Evolutionary conservation across 1,140 invertebrate species (phyloP).

Genomic region (Tachypleus tridentatus): DNA sequence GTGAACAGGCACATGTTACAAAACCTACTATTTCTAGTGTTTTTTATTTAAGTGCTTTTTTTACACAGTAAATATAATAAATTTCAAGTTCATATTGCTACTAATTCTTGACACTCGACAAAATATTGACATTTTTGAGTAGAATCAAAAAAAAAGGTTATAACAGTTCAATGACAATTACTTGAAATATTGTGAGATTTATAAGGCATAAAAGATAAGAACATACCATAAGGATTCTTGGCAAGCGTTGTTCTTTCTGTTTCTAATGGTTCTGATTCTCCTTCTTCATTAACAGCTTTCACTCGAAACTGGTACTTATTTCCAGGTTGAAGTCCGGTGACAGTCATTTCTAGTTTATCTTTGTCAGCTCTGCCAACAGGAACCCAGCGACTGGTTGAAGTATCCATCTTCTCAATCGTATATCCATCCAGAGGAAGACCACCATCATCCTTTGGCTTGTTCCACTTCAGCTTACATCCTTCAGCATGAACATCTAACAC

Average conservation of each 20-base stretch:
- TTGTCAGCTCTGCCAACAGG: conserved; percentile 55
- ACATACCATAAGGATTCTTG: conserved; percentile 69
- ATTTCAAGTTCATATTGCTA: no score
- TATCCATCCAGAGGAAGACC: conserved; percentile 81
- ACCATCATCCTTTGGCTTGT: conserved; percentile 65
- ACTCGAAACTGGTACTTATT: conserved; percentile 92
- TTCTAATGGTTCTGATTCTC: conserved; percentile 82
- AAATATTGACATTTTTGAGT: neutral
- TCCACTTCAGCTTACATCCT: conserved; percentile 40
- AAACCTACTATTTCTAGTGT: neutral
- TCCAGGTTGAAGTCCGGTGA: conserved; percentile 78
- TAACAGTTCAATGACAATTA: no score
- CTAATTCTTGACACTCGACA: no score
- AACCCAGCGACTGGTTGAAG: conserved; percentile 48
- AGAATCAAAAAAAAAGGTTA: neutral
- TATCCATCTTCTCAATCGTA: conserved; percentile 85
- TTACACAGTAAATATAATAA: no score
- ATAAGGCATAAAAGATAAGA: neutral
- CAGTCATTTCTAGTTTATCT: conserved; percentile 66
- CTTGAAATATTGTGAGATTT: no score
- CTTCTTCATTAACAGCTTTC: conserved; percentile 90
- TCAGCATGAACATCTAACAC: conserved; percentile 64
- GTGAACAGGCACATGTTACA: neutral
- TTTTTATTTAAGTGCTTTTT: no score
- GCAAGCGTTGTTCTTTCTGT: conserved; percentile 69